Conservation (phyloP, 2,797 vertebrate genomes). For the Yasuhikotakia modesta region DNA sequence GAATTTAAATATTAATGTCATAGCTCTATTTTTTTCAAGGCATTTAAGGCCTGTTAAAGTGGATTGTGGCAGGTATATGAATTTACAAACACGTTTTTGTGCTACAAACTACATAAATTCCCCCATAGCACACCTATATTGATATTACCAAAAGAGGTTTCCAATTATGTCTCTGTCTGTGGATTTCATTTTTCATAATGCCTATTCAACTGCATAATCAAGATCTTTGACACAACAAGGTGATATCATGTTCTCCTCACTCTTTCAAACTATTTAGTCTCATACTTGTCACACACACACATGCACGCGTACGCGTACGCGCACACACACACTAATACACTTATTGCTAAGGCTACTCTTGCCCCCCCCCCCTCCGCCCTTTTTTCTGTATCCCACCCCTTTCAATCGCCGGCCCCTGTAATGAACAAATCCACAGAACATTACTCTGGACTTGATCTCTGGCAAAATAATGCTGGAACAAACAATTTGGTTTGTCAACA, state of each 20-base stretch:
- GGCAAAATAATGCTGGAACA: slow-evolving; percentile 99
- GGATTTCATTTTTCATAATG: slow-evolving; percentile 46
- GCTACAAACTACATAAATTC: too few species aligned
- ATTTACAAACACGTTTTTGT: too few species aligned
- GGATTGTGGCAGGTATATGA: not conserved
- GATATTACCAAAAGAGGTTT: not conserved
- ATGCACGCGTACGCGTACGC: too few species aligned
- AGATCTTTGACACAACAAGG: slow-evolving; percentile 27
- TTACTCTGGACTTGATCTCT: slow-evolving; percentile 99
- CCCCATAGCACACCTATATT: too few species aligned
- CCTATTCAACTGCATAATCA: slow-evolving; percentile 27
- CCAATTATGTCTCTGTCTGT: not conserved
- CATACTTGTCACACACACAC: slow-evolving; percentile 55
- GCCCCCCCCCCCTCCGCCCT: slow-evolving; percentile 29
- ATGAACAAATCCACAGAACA: slow-evolving; percentile 99
- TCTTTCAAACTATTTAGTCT: slow-evolving; percentile 74
- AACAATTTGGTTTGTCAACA: slow-evolving; percentile 99
- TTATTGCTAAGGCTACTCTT: slow-evolving; percentile 46
- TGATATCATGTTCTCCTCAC: slow-evolving; percentile 64
- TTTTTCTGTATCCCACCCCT: slow-evolving; percentile 49
- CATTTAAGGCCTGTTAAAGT: not conserved
- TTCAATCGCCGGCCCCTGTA: slow-evolving; percentile 75
- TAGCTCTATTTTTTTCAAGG: too few species aligned
- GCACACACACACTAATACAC: slow-evolving; percentile 30
- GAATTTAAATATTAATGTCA: too few species aligned